Evolutionary conservation across 1,140 invertebrate genomes (phyloP).

Genomic region (Tetramorium simillimum): DNA sequence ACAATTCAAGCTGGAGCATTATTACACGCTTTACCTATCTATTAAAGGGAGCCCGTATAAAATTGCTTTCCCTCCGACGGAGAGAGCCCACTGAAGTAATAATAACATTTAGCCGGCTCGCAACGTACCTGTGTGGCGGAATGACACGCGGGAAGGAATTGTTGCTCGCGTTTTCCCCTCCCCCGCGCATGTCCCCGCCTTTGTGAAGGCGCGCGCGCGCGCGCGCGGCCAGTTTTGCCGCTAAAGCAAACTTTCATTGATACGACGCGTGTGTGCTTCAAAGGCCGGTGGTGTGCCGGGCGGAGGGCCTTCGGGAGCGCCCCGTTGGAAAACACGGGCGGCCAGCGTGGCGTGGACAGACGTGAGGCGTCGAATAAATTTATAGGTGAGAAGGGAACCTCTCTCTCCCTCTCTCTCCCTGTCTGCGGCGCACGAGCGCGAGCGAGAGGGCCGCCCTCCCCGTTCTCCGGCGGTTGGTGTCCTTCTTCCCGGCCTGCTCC

Average conservation of each 20-base stretch:
- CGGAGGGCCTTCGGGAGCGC: background rate
- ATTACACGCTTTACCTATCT: no score
- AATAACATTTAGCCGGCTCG: background rate
- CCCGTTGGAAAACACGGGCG: background rate
- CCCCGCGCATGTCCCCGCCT: background rate
- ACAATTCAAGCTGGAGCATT: no score
- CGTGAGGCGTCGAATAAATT: constrained; percentile 53
- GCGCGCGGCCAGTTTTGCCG: no score
- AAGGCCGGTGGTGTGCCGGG: background rate
- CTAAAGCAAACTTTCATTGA: background rate
- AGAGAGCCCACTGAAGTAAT: background rate
- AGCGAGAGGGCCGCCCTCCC: constrained; percentile 12
- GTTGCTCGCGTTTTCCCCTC: background rate
- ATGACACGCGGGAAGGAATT: background rate
- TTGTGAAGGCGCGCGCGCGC: no score
- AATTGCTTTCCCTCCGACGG: no score
- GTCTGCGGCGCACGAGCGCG: background rate
- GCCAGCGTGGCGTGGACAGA: background rate
- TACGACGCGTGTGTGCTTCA: background rate
- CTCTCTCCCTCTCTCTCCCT: no score
- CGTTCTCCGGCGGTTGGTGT: constrained; percentile 27
- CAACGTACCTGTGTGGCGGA: no score
- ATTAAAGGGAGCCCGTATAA: no score
- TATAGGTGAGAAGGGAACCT: constrained; percentile 48
- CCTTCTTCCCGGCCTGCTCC: constrained; percentile 34